phyloP scores from a whole-genome alignment of 2,113 vertebrate species.

The Pseudorhombus dupliciocellatus region DNA sequence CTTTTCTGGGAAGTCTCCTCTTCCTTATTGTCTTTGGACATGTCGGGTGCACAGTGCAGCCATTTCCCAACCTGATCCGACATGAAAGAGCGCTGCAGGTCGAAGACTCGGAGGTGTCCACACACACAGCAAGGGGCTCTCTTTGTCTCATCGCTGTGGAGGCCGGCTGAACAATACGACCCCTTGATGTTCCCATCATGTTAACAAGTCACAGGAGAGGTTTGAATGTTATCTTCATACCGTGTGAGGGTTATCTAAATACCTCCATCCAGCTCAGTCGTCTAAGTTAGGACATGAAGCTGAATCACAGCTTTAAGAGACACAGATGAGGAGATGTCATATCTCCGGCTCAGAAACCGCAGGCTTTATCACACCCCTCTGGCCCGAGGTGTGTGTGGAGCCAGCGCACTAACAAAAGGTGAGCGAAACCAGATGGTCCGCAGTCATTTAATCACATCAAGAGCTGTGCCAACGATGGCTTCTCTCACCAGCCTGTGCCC shows the following conservation, averaged over 20 bases:
- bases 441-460: conserved; percentile 42
- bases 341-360: neutral
- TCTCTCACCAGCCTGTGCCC: conserved; percentile 49
- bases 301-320: conserved; percentile 12
- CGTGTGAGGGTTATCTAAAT: conserved; percentile 44
- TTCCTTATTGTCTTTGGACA: conserved; percentile 69
- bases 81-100: conserved; percentile 61
- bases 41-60: conserved; percentile 23
- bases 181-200: conserved; percentile 29
- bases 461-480: conserved; percentile 52
- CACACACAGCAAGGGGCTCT: conserved; percentile 19
- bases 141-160: conserved; percentile 11
- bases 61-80: conserved; percentile 57
- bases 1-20: conserved; percentile 57
- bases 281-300: conserved; percentile 30
- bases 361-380: neutral
- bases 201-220: conserved; percentile 46
- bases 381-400: neutral
- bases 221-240: conserved; percentile 37
- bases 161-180: conserved; percentile 21
- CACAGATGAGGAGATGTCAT: conserved; percentile 12
- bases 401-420: conserved; percentile 28
- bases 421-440: conserved; percentile 53
- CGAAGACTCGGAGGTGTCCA: conserved; percentile 40
- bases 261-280: conserved; percentile 29